These are phyloP conservation scores for Papilio gigon DNA, from an alignment of 2,888 invertebrate genomes.

Conservation along the genomic window DNA sequence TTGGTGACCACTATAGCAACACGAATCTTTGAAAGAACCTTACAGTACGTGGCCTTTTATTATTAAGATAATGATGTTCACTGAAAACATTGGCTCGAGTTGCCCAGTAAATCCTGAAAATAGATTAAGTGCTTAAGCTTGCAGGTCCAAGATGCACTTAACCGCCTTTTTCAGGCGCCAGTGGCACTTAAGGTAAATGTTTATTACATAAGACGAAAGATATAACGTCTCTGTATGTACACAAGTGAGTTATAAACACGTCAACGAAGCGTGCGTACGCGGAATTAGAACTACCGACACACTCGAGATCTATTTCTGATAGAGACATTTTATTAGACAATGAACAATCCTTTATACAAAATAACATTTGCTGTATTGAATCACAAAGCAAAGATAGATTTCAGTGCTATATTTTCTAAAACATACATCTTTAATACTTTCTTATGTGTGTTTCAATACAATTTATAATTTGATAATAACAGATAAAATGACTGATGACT, in stretches of 20 bases:
- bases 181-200: slow-evolving; percentile 26
- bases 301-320: slow-evolving; percentile 24
- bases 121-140: slow-evolving; percentile 32
- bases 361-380: neutral
- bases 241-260: slow-evolving; percentile 6
- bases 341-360: slow-evolving; percentile 14
- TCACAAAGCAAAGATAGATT: neutral
- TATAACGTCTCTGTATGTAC: slow-evolving; percentile 3
- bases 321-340: slow-evolving; percentile 22
- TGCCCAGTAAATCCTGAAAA: slow-evolving; percentile 22
- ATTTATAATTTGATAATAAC: neutral
- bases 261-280: slow-evolving; percentile 9
- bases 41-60: too few relatives aligned
- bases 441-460: neutral
- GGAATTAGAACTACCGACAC: slow-evolving; percentile 14
- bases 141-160: slow-evolving; percentile 30
- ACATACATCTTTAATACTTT: neutral
- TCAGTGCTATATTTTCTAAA: neutral
- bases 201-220: slow-evolving; percentile 19
- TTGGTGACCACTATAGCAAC: too few relatives aligned
- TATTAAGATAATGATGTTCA: too few relatives aligned
- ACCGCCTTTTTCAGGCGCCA: slow-evolving; percentile 32
- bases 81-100: neutral
- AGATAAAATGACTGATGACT: neutral
- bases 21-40: too few relatives aligned